These are phyloP conservation scores for Salvelinus namaycush DNA, from an alignment of 2,113 vertebrate genomes.

Conservation along the genomic window DNA sequence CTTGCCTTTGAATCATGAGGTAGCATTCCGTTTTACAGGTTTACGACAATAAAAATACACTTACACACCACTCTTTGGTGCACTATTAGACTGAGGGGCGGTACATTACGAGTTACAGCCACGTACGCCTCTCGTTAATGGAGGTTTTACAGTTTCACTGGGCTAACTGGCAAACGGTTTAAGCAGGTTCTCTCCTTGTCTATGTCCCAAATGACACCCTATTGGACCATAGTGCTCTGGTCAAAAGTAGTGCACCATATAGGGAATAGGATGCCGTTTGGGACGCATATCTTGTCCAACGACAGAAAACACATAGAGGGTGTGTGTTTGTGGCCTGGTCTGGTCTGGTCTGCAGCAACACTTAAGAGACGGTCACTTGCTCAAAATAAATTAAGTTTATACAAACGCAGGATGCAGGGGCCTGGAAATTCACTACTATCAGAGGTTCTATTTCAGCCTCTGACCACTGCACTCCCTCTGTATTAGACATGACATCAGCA, in stretches of 20 bases:
- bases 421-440: slow-evolving; percentile 28
- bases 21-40: too few species aligned
- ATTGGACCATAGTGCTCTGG: too few species aligned
- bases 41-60: too few species aligned
- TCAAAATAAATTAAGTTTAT: slow-evolving; percentile 23
- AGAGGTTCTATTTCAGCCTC: background rate
- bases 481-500: background rate
- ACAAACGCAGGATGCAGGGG: background rate
- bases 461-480: slow-evolving; percentile 1
- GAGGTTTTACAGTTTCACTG: slow-evolving; percentile 30
- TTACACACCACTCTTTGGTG: too few species aligned
- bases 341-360: slow-evolving; percentile 25
- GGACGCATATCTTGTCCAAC: background rate
- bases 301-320: slow-evolving; percentile 29
- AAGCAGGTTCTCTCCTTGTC: slow-evolving; percentile 40
- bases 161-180: slow-evolving; percentile 41
- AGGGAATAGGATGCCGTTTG: too few species aligned
- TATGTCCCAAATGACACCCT: too few species aligned
- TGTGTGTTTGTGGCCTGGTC: slow-evolving; percentile 18
- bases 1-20: too few species aligned
- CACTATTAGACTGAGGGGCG: background rate
- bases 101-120: slow-evolving; percentile 6
- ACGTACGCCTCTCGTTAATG: slow-evolving; percentile 10
- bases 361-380: slow-evolving; percentile 27
- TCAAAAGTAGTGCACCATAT: too few species aligned